Evolutionary conservation across 2,888 invertebrate species (phyloP), one percentile per base, ranked within the genome.

Genomic region (Actias luna): DNA sequence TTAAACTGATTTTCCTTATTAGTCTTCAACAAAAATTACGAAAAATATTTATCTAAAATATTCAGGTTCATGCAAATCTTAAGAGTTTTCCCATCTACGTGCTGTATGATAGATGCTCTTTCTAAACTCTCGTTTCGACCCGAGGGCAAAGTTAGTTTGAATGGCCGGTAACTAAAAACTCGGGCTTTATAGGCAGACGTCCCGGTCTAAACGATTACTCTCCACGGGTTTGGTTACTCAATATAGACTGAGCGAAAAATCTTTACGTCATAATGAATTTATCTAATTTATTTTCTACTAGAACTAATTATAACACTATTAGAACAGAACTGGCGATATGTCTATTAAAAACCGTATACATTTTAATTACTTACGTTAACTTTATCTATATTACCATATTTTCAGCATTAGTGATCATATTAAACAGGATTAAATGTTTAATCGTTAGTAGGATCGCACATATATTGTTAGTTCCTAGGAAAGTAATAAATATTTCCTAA

Each of bases 161-260:
- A 79, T 77, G 77, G 76, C 67, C 67, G 73, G 78, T 76, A 80
- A 80, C 82, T 84, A 84, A 86, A 83, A 83, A 83, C 82, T 78
- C 78, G 69, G 64, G 69, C 76, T 80, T 79, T 79, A 82, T 77
- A 76, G 71, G 67, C 68, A 77, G 66, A 67, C 74, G 72, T 79
- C 71, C 69, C 72, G 69, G 74, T 73, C 69, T 69, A 72, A 80
- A 80, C 74, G 69, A 74, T 73, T 71, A 71, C 68, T 66, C 64
- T 59, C 65, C 65, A 62, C 64, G 66, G 46, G 70, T 66, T 67
- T 69, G 76, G 72, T 61, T 35, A 60, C 46, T 67, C 63, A 62
- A 57, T 7, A 25, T 58, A 65, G 42, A 63, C 60, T 12, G 39
- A 35, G 71, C 71, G 62, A 69, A 5, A 8, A 7, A 35, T 7